Conservation (phyloP, 2,113 vertebrate species). For the Clinocottus analis region DNA sequence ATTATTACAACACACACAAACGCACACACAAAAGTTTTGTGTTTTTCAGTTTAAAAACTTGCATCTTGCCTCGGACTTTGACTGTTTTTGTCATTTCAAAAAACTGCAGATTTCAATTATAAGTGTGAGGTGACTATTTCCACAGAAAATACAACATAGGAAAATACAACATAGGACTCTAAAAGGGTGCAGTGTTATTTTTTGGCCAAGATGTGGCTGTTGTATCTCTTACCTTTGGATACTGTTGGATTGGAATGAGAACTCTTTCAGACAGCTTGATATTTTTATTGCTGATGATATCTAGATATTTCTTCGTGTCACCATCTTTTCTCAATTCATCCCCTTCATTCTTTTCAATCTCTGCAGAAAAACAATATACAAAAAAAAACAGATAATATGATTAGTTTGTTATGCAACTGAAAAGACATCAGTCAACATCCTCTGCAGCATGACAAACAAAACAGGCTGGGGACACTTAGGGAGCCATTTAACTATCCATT, state of each 20-base stretch:
- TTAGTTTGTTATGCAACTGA: slow-evolving; percentile 21
- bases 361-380: slow-evolving; percentile 79
- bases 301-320: slow-evolving; percentile 96
- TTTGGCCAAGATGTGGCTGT: background rate
- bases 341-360: slow-evolving; percentile 95
- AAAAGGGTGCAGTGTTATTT: background rate
- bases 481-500: slow-evolving; percentile 24
- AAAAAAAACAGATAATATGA: slow-evolving; percentile 10
- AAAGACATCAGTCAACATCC: slow-evolving; percentile 28
- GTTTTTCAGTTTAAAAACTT: background rate
- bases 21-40: background rate
- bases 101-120: background rate
- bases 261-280: slow-evolving; percentile 98
- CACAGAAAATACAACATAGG: background rate
- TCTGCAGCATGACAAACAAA: slow-evolving; percentile 18
- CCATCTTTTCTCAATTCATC: slow-evolving; percentile 93
- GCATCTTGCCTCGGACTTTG: background rate
- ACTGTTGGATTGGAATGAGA: slow-evolving; percentile 96
- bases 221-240: slow-evolving; percentile 93
- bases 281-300: slow-evolving; percentile 99
- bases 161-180: too few relatives aligned
- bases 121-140: background rate
- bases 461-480: slow-evolving; percentile 24
- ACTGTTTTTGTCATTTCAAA: background rate
- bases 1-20: slow-evolving; percentile 19